Evolutionary conservation across 1,140 invertebrate genomes (phyloP), one percentile per base, ranked within the genome.

Genomic region (Agraylea sexmaculata): DNA sequence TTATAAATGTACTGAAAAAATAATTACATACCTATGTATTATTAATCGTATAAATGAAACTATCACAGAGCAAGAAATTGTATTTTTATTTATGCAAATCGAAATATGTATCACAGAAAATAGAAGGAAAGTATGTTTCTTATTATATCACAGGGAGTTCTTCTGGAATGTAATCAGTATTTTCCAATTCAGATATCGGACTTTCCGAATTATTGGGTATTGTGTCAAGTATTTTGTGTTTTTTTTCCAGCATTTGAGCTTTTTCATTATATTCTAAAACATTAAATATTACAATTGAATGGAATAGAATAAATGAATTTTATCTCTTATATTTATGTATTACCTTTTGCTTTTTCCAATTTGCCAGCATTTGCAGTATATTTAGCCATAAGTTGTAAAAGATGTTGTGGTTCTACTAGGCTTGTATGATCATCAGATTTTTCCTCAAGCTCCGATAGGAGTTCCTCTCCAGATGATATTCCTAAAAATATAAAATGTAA

Each of bases 1-100:
- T 97, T 64, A 89, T 97, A 47, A 80, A 91, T 65, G 77, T 96
- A 42, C 60, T 97, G 3, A 90, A 89, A 59, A 77, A 72, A 70
- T 86, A 73, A 68, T 43, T 41, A 39, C 23, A n/a, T 11, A 21
- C 7, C 4, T 37, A n/a, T n/a, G n/a, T n/a, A n/a, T n/a, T n/a
- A n/a, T n/a, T n/a, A 37, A 6, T 7, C 21, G 5, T 32, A 7
- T 32, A n/a, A n/a, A n/a, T n/a, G n/a, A n/a, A n/a, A n/a, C n/a
- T n/a, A n/a, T n/a, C n/a, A n/a, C n/a, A n/a, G n/a, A n/a, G n/a
- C n/a, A n/a, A n/a, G n/a, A n/a, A n/a, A n/a, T n/a, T n/a, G n/a
- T n/a, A n/a, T n/a, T n/a, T n/a, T n/a, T n/a, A n/a, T n/a, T n/a
- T n/a, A n/a, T n/a, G n/a, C n/a, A n/a, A n/a, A n/a, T n/a, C n/a